phyloP scores from a whole-genome alignment of 2,113 vertebrate species.

The Phoxinus phoxinus region DNA sequence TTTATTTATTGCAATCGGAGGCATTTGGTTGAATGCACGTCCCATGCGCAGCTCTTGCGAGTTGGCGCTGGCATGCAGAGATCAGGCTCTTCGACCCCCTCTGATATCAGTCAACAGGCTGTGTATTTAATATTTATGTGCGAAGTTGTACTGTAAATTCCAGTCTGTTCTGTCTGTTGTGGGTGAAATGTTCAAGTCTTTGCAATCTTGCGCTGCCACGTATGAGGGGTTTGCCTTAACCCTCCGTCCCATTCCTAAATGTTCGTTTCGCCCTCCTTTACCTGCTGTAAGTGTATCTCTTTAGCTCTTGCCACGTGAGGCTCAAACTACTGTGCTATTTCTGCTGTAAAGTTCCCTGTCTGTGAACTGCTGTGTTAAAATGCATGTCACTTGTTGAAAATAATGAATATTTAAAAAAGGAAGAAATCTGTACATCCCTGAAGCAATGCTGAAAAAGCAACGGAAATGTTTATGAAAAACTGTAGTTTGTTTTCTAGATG shows the following conservation, averaged over 20 bases:
- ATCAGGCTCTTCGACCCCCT: not conserved
- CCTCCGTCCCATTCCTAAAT: constrained; percentile 37
- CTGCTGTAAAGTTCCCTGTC: constrained; percentile 71
- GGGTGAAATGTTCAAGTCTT: constrained; percentile 58
- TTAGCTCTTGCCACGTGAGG: constrained; percentile 55
- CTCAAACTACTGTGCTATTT: constrained; percentile 72
- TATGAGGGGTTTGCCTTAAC: constrained; percentile 8
- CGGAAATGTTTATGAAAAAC: constrained; percentile 62
- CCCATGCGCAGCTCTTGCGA: constrained; percentile 64
- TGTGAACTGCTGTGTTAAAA: constrained; percentile 76
- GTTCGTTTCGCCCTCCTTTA: constrained; percentile 62
- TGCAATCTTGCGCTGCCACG: constrained; percentile 46
- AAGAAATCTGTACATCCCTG: constrained; percentile 77
- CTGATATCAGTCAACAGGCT: constrained; percentile 44
- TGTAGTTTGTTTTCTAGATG: constrained; percentile 76
- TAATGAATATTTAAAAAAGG: constrained; percentile 73
- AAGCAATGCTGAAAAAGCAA: constrained; percentile 54
- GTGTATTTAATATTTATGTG: constrained; percentile 64
- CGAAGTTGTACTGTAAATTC: constrained; percentile 65
- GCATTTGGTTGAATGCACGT: constrained; percentile 68
- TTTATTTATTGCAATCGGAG: constrained; percentile 20
- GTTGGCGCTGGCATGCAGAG: constrained; percentile 38
- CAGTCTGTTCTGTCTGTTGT: constrained; percentile 65
- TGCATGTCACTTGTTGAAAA: constrained; percentile 75
- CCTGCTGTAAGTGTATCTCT: constrained; percentile 67